A percentile compares a stretch with the other conserved stretches of the same genome.
These are phyloP conservation scores for Varanus salvator DNA, from an alignment of 2,113 vertebrate species.

Conservation along the genomic window DNA sequence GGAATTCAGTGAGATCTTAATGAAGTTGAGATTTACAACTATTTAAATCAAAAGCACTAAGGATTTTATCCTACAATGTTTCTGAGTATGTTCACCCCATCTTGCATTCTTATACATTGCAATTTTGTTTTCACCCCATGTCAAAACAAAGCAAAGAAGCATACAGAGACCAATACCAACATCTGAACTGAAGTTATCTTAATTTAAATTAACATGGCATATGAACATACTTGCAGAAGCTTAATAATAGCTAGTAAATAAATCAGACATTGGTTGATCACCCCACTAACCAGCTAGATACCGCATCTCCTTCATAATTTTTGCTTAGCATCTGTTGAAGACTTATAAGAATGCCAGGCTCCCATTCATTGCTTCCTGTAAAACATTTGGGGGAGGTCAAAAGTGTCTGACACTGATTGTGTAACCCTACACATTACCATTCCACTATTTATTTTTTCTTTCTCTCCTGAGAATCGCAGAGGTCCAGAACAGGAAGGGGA, in stretches of 20 bases:
- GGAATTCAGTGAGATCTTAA: too few species aligned
- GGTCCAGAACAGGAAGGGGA: conserved; percentile 63
- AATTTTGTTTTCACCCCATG: neutral
- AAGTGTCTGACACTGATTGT: conserved; percentile 69
- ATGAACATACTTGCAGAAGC: neutral
- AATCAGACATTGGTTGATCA: neutral
- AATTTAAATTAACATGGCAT: neutral
- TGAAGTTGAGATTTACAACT: neutral
- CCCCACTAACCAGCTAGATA: neutral
- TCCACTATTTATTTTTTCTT: conserved; percentile 65
- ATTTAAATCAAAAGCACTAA: neutral
- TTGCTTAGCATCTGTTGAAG: neutral
- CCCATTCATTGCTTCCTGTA: conserved; percentile 59
- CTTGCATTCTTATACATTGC: neutral
- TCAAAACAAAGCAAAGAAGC: neutral
- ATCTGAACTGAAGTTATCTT: neutral
- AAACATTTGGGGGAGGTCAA: conserved; percentile 69
- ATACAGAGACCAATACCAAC: neutral
- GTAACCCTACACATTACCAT: conserved; percentile 64
- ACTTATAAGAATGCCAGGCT: conserved; percentile 7
- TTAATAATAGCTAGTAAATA: neutral
- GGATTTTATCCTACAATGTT: neutral
- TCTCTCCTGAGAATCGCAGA: conserved; percentile 62
- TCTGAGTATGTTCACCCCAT: too few species aligned
- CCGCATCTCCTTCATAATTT: neutral